Percentiles rank a stretch among this genome's conserved stretches.
phyloP scores from a whole-genome alignment of 2,888 invertebrate species.

The Dolichomitus sp. region DNA sequence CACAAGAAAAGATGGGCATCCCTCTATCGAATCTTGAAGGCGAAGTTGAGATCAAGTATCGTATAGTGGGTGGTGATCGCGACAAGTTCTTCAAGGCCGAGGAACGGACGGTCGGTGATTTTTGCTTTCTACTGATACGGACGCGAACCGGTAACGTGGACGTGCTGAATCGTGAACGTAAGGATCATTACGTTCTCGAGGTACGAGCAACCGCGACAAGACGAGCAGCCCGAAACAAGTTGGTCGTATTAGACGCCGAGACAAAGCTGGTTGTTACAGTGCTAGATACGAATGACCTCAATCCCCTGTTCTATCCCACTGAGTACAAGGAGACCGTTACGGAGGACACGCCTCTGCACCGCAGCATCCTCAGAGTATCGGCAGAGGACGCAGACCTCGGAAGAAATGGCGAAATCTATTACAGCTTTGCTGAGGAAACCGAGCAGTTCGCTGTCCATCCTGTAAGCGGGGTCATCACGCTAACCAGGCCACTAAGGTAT shows the following conservation, averaged over 20 bases:
- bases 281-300: slow-evolving; percentile 96
- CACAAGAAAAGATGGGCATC: slow-evolving; percentile 94
- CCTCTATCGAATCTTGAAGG: slow-evolving; percentile 83
- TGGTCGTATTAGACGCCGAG: slow-evolving; percentile 88
- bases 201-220: slow-evolving; percentile 91
- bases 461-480: slow-evolving; percentile 94
- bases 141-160: slow-evolving; percentile 95
- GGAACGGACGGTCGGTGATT: slow-evolving; percentile 95
- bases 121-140: slow-evolving; percentile 96
- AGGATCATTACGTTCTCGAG: slow-evolving; percentile 93
- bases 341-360: slow-evolving; percentile 95
- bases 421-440: slow-evolving; percentile 94
- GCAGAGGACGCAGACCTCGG: slow-evolving; percentile 99
- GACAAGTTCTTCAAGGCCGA: slow-evolving; percentile 98
- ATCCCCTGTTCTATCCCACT: slow-evolving; percentile 96
- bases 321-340: slow-evolving; percentile 95
- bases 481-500: slow-evolving; percentile 92
- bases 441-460: slow-evolving; percentile 97
- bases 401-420: slow-evolving; percentile 98
- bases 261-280: slow-evolving; percentile 91
- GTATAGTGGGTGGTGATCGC: slow-evolving; percentile 95
- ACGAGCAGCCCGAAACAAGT: slow-evolving; percentile 87
- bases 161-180: slow-evolving; percentile 97
- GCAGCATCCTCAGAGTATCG: slow-evolving; percentile 92
- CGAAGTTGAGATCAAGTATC: slow-evolving; percentile 91